Evolutionary conservation across 1,140 invertebrate species (phyloP).

Genomic region (Pogonomyrmex californicus): DNA sequence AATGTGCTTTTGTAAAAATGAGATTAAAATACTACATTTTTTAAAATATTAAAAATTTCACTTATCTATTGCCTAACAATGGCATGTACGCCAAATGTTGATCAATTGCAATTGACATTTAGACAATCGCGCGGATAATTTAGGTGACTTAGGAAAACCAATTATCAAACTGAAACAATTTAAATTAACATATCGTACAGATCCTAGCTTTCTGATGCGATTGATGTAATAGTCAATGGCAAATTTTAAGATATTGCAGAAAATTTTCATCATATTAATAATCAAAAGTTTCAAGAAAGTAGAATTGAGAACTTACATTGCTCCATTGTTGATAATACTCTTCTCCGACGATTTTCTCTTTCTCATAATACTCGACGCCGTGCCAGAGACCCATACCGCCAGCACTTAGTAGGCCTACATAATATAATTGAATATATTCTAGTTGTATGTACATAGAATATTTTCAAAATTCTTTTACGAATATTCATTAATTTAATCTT

Average conservation of each 20-base stretch:
- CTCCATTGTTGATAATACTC: slow-evolving; percentile 97
- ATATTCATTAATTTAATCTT: background rate
- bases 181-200: background rate
- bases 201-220: background rate
- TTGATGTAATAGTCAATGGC: background rate
- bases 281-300: background rate
- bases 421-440: slow-evolving; percentile 15
- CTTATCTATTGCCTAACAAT: slow-evolving; percentile 15
- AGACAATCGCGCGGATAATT: background rate
- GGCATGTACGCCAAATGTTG: background rate
- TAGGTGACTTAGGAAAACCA: background rate
- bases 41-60: background rate
- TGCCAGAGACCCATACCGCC: slow-evolving; percentile 98
- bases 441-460: slow-evolving; percentile 23
- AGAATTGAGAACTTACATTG: slow-evolving; percentile 89
- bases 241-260: slow-evolving; percentile 12
- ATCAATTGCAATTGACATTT: slow-evolving; percentile 5
- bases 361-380: slow-evolving; percentile 97
- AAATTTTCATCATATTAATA: background rate
- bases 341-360: slow-evolving; percentile 96
- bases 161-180: background rate
- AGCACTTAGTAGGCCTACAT: slow-evolving; percentile 93
- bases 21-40: background rate
- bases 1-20: background rate
- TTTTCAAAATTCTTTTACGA: slow-evolving; percentile 29